These are phyloP conservation scores for Montipora cactus DNA, from an alignment of 64 coral and sea anemone species.

Conservation along the genomic window DNA sequence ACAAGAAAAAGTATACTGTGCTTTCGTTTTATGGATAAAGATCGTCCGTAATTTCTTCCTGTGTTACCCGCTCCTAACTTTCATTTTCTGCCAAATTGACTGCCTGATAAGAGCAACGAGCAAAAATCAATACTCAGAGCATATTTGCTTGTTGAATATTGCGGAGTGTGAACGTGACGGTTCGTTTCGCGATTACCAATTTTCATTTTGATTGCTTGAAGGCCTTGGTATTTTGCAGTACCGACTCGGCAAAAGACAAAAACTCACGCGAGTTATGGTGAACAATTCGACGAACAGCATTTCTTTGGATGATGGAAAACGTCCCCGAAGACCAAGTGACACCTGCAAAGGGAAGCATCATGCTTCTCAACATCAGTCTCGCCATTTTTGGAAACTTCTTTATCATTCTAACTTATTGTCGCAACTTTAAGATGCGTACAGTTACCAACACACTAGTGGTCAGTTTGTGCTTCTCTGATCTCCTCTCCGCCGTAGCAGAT, in stretches of 20 bases:
- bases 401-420: slow-evolving; percentile 81
- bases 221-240: not conserved
- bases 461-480: slow-evolving; percentile 77
- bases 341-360: slow-evolving; percentile 33
- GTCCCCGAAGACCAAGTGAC: not conserved
- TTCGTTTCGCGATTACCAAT: not conserved
- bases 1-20: not conserved
- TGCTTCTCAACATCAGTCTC: slow-evolving; percentile 65
- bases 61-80: not conserved
- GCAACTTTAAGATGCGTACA: slow-evolving; percentile 90
- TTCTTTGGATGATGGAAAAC: not conserved
- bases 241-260: not conserved
- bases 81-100: not conserved
- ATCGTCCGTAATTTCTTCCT: not conserved
- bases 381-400: slow-evolving; percentile 86
- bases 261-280: not conserved
- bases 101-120: not conserved
- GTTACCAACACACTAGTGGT: slow-evolving; percentile 87
- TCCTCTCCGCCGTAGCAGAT: slow-evolving; percentile 82
- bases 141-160: not conserved
- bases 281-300: not conserved
- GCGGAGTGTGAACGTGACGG: no score
- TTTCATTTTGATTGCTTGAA: not conserved
- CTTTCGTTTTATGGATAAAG: not conserved
- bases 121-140: not conserved